phyloP scores from a whole-genome alignment of 2,113 vertebrate genomes.

The Ictalurus furcatus region DNA sequence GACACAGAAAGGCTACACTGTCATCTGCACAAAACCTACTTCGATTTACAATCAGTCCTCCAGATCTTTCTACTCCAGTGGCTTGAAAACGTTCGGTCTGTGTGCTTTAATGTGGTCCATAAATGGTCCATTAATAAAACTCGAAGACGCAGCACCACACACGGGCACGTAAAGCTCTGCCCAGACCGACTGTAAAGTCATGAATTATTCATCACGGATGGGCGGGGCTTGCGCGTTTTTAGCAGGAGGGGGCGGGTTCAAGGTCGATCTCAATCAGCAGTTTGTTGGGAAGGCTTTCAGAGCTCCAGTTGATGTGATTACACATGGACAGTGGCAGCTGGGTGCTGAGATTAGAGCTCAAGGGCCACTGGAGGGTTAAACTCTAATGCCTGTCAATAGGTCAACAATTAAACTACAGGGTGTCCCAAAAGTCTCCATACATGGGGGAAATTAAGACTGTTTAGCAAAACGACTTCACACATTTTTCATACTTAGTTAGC shows the following conservation, averaged over 20 bases:
- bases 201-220: slow-evolving; percentile 70
- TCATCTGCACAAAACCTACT: not conserved
- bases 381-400: not conserved
- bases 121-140: slow-evolving; percentile 42
- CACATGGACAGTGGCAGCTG: not conserved
- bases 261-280: slow-evolving; percentile 65
- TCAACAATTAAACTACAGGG: not conserved
- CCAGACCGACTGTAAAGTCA: slow-evolving; percentile 28
- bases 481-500: no score
- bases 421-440: no score
- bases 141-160: slow-evolving; percentile 28
- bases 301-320: slow-evolving; percentile 56
- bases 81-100: not conserved
- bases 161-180: slow-evolving; percentile 26
- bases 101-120: not conserved
- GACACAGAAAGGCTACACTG: not conserved
- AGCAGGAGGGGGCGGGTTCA: slow-evolving; percentile 61
- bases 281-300: slow-evolving; percentile 47
- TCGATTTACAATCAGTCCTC: not conserved
- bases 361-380: not conserved
- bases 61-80: not conserved
- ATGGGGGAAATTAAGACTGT: no score
- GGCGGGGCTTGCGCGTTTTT: slow-evolving; percentile 58
- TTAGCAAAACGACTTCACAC: no score
- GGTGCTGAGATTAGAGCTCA: not conserved